Conservation (phyloP, 2,888 invertebrate species). For the Mantis religiosa region DNA sequence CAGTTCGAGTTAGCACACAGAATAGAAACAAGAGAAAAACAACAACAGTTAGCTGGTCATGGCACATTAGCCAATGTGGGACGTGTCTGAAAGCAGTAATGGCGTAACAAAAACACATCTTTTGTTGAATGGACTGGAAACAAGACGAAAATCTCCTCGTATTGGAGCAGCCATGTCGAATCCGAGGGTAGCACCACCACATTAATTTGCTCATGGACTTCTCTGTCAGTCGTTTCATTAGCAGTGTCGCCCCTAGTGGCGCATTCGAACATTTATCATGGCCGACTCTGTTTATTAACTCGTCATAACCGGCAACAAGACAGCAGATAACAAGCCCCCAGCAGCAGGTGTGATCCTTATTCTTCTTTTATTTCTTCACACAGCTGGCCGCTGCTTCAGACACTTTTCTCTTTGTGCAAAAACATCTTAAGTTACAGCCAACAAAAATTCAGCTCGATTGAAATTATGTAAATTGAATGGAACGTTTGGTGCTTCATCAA, state of each 20-base stretch:
- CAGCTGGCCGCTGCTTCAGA: neutral
- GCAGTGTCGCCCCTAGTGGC: neutral
- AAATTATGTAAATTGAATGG: neutral
- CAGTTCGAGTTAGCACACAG: neutral
- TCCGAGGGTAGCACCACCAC: neutral
- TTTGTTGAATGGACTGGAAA: neutral
- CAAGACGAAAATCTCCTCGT: neutral
- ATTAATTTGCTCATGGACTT: neutral
- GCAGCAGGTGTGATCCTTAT: neutral
- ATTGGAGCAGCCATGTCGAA: neutral
- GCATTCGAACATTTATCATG: neutral
- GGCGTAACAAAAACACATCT: neutral
- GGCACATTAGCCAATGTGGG: neutral
- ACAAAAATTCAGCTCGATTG: neutral
- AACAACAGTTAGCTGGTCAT: neutral
- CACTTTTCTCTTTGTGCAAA: neutral
- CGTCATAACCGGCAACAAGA: constrained; percentile 19
- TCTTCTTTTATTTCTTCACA: neutral
- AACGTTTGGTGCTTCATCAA: neutral
- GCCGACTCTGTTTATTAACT: constrained; percentile 21
- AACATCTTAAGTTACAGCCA: neutral
- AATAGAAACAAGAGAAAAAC: neutral
- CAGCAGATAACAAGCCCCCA: constrained; percentile 13
- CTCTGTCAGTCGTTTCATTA: neutral
- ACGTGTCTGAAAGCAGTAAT: neutral